Percentiles rank a stretch among this genome's conserved stretches.
phyloP scores from a whole-genome alignment of 1,140 invertebrate species.

The Orchesella cincta region DNA sequence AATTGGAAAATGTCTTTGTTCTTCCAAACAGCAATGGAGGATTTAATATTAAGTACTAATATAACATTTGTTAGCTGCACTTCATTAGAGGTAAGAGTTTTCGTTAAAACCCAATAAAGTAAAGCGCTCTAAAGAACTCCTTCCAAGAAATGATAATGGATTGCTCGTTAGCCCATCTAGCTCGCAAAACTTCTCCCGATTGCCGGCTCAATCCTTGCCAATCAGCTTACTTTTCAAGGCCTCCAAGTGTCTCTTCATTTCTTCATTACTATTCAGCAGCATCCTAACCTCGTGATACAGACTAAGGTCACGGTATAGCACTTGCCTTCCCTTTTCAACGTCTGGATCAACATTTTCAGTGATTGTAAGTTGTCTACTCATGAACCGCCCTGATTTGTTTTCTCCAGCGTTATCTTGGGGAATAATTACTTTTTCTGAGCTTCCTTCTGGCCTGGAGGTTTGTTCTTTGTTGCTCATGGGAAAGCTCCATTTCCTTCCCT shows the following conservation, averaged over 20 bases:
- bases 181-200: too few species aligned
- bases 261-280: slow-evolving; percentile 4
- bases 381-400: neutral
- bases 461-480: neutral
- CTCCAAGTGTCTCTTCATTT: neutral
- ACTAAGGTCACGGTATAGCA: neutral
- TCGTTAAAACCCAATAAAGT: too few species aligned
- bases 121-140: too few species aligned
- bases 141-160: too few species aligned
- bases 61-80: too few species aligned
- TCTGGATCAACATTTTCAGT: neutral
- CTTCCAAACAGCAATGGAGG: too few species aligned
- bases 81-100: too few species aligned
- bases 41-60: too few species aligned
- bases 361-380: neutral
- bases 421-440: neutral
- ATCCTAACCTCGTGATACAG: neutral
- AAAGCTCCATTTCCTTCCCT: neutral
- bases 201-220: neutral
- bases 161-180: too few species aligned
- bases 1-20: too few species aligned
- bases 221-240: neutral
- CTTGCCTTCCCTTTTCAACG: neutral
- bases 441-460: neutral
- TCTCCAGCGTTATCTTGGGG: neutral